Evolutionary conservation across 2,113 vertebrate genomes (phyloP).

Genomic region (human): GRCh38 chr12:67434001-67434500

Average conservation of each 20-base stretch:
- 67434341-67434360: not conserved
- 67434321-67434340: accelerated
- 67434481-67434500: not conserved
- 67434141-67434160: not conserved
- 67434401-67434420: not conserved
- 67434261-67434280: not conserved
- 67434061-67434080: not conserved
- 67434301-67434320: not conserved
- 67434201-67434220: not conserved
- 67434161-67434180: not conserved
- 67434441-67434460: not conserved
- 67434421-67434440: not conserved
- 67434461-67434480: not conserved
- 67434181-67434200: not conserved
- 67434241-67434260: not conserved
- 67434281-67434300: not conserved
- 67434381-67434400: not conserved
- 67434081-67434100: not conserved
- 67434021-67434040: not conserved
- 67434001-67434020: not conserved
- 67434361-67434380: not conserved
- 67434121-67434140: not conserved
- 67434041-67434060: not conserved
- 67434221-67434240: not conserved
- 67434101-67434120: not conserved